Conservation (phyloP, 2,113 vertebrate genomes). For the Xenopus laevis region DNA sequence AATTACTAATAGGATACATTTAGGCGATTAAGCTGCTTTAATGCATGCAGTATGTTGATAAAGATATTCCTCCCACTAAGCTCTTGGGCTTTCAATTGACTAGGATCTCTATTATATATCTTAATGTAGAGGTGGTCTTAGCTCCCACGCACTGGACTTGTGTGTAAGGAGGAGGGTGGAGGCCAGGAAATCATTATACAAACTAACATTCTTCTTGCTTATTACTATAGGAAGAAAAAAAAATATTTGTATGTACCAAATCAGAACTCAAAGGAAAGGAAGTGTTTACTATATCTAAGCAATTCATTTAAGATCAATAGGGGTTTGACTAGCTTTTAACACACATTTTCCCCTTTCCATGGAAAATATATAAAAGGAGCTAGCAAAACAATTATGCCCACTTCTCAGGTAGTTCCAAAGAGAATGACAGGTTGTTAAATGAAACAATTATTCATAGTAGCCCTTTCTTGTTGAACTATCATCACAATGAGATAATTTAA, state of each 20-base stretch:
- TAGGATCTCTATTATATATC: constrained; percentile 50
- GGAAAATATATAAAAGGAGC: constrained; percentile 26
- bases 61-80: constrained; percentile 50
- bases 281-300: constrained; percentile 55
- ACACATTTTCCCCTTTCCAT: constrained; percentile 15
- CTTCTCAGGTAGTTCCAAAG: constrained; percentile 39
- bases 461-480: neutral
- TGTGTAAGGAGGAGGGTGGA: constrained; percentile 37
- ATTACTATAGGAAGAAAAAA: constrained; percentile 40
- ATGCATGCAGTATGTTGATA: constrained; percentile 50
- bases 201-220: constrained; percentile 45
- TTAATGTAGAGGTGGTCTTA: constrained; percentile 46
- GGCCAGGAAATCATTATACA: constrained; percentile 46
- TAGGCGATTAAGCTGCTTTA: constrained; percentile 60
- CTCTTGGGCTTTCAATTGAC: constrained; percentile 49
- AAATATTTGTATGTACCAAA: constrained; percentile 43
- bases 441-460: constrained; percentile 21
- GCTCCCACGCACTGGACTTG: constrained; percentile 52
- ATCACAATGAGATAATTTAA: too few species aligned
- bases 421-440: constrained; percentile 32
- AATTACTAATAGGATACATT: constrained; percentile 66
- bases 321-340: constrained; percentile 62
- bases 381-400: constrained; percentile 51
- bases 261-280: constrained; percentile 47
- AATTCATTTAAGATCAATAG: constrained; percentile 60